These are phyloP conservation scores for Pterostichus niger DNA, from an alignment of 2,888 invertebrate genomes.

Conservation along the genomic window DNA sequence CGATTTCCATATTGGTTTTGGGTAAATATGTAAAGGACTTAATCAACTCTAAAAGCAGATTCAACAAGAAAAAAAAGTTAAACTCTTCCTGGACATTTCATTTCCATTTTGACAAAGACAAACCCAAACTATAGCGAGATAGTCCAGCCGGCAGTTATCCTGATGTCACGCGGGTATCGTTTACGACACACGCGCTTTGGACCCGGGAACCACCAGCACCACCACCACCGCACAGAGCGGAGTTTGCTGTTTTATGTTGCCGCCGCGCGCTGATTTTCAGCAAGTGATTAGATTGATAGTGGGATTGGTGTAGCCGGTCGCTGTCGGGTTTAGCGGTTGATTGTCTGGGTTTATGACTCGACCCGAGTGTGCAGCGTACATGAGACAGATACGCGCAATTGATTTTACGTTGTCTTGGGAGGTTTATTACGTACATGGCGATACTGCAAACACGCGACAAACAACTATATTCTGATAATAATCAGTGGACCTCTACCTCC, in stretches of 20 bases:
- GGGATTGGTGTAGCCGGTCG: conserved; percentile 3
- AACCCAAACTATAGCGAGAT: neutral
- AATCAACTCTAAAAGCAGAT: too few relatives aligned
- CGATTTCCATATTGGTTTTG: too few relatives aligned
- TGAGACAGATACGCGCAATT: neutral
- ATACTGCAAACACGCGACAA: neutral
- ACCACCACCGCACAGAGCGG: neutral
- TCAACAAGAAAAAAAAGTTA: too few relatives aligned
- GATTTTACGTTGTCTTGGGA: neutral
- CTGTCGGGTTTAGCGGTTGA: conserved; percentile 36
- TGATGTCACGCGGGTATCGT: too few relatives aligned
- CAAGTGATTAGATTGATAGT: conserved; percentile 51
- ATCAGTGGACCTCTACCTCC: too few relatives aligned
- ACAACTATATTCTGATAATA: too few relatives aligned
- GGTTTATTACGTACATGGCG: neutral
- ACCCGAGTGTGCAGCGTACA: neutral
- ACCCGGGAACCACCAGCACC: too few relatives aligned
- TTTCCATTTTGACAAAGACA: too few relatives aligned
- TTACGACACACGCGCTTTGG: too few relatives aligned
- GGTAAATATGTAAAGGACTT: too few relatives aligned
- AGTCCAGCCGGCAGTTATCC: neutral
- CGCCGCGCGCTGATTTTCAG: conserved; percentile 42
- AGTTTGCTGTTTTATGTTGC: conserved; percentile 22
- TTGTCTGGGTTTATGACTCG: conserved; percentile 41
- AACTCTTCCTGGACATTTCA: too few relatives aligned